These are phyloP conservation scores for Chaetoderma sp. DNA, from an alignment of 2,888 invertebrate species.

Conservation along the genomic window DNA sequence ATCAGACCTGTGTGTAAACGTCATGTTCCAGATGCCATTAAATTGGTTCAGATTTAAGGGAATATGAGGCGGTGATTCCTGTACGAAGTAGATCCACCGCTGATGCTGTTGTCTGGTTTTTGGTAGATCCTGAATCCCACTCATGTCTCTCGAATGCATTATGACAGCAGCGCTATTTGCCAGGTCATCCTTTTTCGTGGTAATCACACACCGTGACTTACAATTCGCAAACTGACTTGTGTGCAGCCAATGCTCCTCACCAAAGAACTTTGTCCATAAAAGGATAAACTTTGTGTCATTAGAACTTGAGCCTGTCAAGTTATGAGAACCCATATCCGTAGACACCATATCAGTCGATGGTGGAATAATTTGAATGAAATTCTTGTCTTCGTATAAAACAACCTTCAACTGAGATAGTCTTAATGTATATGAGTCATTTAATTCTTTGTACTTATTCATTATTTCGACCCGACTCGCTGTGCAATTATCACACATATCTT, in stretches of 20 bases:
- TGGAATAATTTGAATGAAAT: too few species aligned
- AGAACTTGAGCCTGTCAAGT: too few species aligned
- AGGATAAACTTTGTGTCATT: not conserved
- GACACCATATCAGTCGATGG: too few species aligned
- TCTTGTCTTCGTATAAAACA: too few species aligned
- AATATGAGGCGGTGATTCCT: not conserved
- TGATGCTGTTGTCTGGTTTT: not conserved
- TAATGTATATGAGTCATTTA: too few species aligned
- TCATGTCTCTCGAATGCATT: not conserved
- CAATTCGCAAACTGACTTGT: not conserved
- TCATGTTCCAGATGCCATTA: not conserved
- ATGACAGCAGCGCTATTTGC: not conserved
- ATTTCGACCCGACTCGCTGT: too few species aligned
- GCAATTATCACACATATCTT: too few species aligned
- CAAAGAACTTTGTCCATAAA: not conserved
- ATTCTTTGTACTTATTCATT: too few species aligned
- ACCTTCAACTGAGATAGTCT: too few species aligned
- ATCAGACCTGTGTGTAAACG: not conserved
- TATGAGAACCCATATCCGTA: too few species aligned
- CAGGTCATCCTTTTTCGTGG: not conserved
- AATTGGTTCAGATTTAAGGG: not conserved
- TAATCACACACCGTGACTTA: not conserved
- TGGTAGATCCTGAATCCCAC: not conserved
- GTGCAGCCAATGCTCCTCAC: not conserved
- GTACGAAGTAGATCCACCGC: slow-evolving; percentile 2